phyloP scores from a whole-genome alignment of 2,888 invertebrate species.

The Polia nebulosa region DNA sequence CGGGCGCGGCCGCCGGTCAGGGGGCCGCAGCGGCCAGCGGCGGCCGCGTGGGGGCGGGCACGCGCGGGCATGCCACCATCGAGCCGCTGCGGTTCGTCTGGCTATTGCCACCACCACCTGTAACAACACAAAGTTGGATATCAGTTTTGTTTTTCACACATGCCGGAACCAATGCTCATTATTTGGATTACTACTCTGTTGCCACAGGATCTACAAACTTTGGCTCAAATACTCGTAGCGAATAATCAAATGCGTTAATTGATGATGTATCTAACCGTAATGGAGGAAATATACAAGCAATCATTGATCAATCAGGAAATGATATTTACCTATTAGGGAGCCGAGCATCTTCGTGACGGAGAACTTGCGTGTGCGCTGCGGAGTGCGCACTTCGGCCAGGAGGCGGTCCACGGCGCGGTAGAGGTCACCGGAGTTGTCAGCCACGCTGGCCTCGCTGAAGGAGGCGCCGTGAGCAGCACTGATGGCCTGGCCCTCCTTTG shows the following conservation, averaged over 20 bases:
- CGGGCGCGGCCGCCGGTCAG: slow-evolving; percentile 84
- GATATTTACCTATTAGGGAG: slow-evolving; percentile 91
- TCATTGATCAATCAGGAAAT: slow-evolving; percentile 6
- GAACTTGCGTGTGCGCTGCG: slow-evolving; percentile 93
- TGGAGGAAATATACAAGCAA: not conserved
- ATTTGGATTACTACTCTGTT: slow-evolving; percentile 5
- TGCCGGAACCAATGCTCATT: not conserved
- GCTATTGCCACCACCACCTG: slow-evolving; percentile 83
- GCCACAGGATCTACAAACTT: not conserved
- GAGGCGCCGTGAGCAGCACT: slow-evolving; percentile 93
- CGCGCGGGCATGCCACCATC: slow-evolving; percentile 93
- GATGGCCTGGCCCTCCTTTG: slow-evolving; percentile 93
- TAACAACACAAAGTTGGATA: slow-evolving; percentile 30
- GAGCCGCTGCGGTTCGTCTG: slow-evolving; percentile 85
- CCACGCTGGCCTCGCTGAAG: slow-evolving; percentile 95
- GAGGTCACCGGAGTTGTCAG: slow-evolving; percentile 94
- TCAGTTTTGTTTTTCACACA: slow-evolving; percentile 6
- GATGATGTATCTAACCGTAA: slow-evolving; percentile 8
- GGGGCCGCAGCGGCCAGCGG: slow-evolving; percentile 88
- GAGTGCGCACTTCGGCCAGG: slow-evolving; percentile 92
- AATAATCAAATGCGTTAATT: slow-evolving; percentile 6
- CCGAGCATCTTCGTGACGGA: slow-evolving; percentile 96
- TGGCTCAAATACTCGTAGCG: not conserved
- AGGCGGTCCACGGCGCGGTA: slow-evolving; percentile 94
- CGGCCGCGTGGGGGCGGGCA: slow-evolving; percentile 87